Conservation (phyloP, 2,113 vertebrate genomes). For the Phocoena sinus region DNA sequence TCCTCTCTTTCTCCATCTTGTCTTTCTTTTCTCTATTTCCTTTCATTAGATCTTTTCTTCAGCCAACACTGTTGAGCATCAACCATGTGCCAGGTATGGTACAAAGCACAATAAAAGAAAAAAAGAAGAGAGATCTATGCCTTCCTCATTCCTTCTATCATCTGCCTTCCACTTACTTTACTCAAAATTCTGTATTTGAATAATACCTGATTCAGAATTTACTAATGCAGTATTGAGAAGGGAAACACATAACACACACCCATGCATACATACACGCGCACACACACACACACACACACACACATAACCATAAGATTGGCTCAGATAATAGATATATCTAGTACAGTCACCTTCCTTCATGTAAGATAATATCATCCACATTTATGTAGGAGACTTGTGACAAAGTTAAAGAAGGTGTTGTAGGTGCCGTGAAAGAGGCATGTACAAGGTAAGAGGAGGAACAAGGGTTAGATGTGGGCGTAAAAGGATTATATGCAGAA, state of each 20-base stretch:
- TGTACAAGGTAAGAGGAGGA: not conserved
- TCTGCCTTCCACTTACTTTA: not conserved
- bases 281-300: not conserved
- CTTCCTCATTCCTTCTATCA: not conserved
- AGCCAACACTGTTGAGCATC: not conserved
- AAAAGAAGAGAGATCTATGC: not conserved
- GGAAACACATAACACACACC: not conserved
- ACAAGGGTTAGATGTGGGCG: not conserved
- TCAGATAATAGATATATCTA: not conserved
- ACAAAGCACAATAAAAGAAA: not conserved
- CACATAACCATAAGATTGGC: not conserved
- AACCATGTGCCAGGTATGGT: not conserved
- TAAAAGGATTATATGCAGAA: not conserved
- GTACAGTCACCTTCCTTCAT: not conserved
- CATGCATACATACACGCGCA: not conserved
- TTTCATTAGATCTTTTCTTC: not conserved
- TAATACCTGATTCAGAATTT: not conserved
- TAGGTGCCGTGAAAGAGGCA: not conserved
- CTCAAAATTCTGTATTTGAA: not conserved
- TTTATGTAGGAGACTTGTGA: not conserved
- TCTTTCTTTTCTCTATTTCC: not conserved
- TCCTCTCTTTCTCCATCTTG: not conserved
- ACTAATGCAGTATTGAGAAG: not conserved
- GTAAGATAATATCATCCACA: not conserved
- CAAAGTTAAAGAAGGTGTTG: not conserved